phyloP scores from a whole-genome alignment of 2,888 invertebrate species.

The Aporophyla nigra region DNA sequence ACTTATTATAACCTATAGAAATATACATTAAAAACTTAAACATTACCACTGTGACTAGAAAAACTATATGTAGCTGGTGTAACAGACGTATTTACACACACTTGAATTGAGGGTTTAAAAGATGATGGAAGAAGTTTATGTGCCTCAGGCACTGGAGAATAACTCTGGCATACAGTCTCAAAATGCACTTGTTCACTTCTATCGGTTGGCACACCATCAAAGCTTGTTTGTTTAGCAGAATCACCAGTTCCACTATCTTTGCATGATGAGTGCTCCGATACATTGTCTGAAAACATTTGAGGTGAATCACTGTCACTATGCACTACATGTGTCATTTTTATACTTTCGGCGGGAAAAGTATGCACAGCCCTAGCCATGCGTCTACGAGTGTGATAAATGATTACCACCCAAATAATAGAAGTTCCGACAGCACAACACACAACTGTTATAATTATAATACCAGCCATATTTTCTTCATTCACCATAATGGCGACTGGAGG shows the following conservation, averaged over 20 bases:
- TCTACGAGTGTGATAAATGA: constrained; percentile 96
- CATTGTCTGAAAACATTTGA: constrained; percentile 92
- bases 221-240: constrained; percentile 94
- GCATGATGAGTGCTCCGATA: constrained; percentile 94
- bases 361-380: constrained; percentile 90
- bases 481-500: constrained; percentile 91
- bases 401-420: constrained; percentile 97
- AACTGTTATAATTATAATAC: constrained; percentile 97
- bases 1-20: constrained; percentile 69
- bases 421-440: constrained; percentile 98
- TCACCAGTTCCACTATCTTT: constrained; percentile 96
- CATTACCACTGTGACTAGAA: constrained; percentile 90
- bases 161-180: constrained; percentile 86
- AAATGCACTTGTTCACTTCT: constrained; percentile 88
- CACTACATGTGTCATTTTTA: constrained; percentile 89
- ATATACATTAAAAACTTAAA: constrained; percentile 79
- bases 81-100: constrained; percentile 89
- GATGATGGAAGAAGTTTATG: constrained; percentile 89
- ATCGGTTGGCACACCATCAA: constrained; percentile 90
- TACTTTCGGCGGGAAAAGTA: constrained; percentile 86
- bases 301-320: constrained; percentile 89
- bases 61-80: constrained; percentile 90
- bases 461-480: constrained; percentile 94
- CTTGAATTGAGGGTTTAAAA: constrained; percentile 90
- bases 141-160: constrained; percentile 88